Evolutionary conservation across 1,140 invertebrate species (phyloP).

Genomic region (Mylabris phalerata): DNA sequence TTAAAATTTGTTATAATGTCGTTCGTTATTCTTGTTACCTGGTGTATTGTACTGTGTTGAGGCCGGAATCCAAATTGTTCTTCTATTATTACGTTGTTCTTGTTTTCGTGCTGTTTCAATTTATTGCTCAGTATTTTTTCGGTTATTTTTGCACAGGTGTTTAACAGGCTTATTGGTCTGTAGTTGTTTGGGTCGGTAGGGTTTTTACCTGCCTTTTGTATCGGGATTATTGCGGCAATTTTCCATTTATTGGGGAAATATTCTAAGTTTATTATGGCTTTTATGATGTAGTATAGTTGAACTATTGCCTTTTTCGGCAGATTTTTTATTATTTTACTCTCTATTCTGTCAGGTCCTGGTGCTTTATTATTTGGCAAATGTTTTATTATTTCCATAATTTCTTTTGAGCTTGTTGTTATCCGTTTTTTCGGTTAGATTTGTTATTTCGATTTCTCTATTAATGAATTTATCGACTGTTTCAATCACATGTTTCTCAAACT

Average conservation of each 20-base stretch:
- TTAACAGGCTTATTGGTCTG: conserved; percentile 3
- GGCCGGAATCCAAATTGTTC: conserved; percentile 8
- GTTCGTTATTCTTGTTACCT: conserved; percentile 3
- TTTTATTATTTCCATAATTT: conserved; percentile 2
- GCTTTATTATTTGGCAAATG: background rate
- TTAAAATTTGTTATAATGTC: conserved; percentile 1
- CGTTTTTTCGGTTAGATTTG: background rate
- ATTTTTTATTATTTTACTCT: background rate
- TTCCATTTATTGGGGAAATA: conserved; percentile 3
- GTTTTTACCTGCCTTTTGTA: background rate
- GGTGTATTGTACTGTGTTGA: background rate
- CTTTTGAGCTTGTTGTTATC: background rate
- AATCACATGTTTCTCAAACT: too few species aligned
- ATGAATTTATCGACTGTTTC: too few species aligned
- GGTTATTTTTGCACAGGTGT: background rate
- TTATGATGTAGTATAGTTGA: background rate
- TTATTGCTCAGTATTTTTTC: conserved; percentile 1
- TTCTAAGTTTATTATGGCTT: background rate
- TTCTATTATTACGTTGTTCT: conserved; percentile 5
- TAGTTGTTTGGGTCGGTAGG: conserved; percentile 4
- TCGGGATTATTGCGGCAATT: background rate
- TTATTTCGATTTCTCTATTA: too few species aligned
- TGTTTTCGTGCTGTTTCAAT: conserved; percentile 4
- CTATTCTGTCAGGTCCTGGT: background rate
- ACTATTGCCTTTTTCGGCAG: background rate